Percentiles rank a stretch among this genome's conserved stretches.
Evolutionary conservation across 2,888 invertebrate genomes (phyloP).

Genomic region (Trisateles emortualis): DNA sequence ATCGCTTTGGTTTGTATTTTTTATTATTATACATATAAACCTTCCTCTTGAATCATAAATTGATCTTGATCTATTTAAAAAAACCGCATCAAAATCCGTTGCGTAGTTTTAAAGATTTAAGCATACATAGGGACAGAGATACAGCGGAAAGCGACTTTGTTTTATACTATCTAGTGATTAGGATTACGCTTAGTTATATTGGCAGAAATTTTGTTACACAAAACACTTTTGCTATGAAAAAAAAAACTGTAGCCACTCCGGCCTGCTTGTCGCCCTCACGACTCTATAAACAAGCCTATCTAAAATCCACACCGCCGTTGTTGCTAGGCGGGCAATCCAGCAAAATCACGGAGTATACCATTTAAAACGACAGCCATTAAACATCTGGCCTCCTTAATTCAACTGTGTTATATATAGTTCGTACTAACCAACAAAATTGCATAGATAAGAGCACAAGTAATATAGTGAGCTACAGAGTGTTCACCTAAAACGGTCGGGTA

Average conservation of each 20-base stretch:
- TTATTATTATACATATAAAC: too few relatives aligned
- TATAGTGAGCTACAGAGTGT: constrained; percentile 6
- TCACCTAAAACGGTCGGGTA: constrained; percentile 39
- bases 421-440: constrained; percentile 45
- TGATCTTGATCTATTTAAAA: too few relatives aligned
- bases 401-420: constrained; percentile 35
- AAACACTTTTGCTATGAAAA: constrained; percentile 22
- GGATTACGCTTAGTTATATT: constrained; percentile 21
- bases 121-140: too few relatives aligned
- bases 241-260: constrained; percentile 50
- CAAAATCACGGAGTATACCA: constrained; percentile 40
- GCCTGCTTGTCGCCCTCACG: constrained; percentile 56
- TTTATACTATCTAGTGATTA: too few relatives aligned
- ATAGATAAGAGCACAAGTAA: constrained; percentile 24
- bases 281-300: constrained; percentile 49
- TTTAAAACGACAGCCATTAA: constrained; percentile 16
- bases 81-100: too few relatives aligned
- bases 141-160: too few relatives aligned
- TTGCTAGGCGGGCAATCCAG: constrained; percentile 57
- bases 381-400: constrained; percentile 35
- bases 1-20: too few relatives aligned
- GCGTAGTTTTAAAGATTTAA: too few relatives aligned
- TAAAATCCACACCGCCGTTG: constrained; percentile 41
- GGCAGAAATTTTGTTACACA: constrained; percentile 14
- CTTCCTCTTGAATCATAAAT: too few relatives aligned